These are phyloP conservation scores for Lophius piscatorius DNA, from an alignment of 2,113 vertebrate species.

Conservation along the genomic window DNA sequence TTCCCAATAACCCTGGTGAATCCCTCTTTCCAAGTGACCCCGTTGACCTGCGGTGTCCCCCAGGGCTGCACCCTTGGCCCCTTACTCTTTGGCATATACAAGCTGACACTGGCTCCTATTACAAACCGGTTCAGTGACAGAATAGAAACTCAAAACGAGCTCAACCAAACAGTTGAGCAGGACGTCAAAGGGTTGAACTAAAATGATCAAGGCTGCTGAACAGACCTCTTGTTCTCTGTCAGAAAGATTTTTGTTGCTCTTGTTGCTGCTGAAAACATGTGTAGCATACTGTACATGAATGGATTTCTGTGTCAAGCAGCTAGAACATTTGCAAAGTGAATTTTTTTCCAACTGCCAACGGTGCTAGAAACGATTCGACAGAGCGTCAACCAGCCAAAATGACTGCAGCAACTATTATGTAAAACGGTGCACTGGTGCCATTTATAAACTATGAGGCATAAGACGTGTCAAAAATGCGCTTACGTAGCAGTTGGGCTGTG, in stretches of 20 bases:
- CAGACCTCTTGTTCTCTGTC: constrained; percentile 32
- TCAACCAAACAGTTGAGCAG: too few relatives aligned
- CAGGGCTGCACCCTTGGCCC: too few relatives aligned
- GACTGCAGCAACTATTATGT: constrained; percentile 33
- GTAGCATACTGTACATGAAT: constrained; percentile 47
- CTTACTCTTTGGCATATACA: too few relatives aligned
- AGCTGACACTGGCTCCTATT: too few relatives aligned
- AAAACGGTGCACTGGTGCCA: constrained; percentile 46
- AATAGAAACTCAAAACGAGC: too few relatives aligned
- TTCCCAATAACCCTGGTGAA: too few relatives aligned
- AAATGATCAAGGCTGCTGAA: constrained; percentile 60
- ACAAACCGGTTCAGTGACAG: too few relatives aligned
- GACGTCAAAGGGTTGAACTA: too few relatives aligned
- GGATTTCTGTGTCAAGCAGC: constrained; percentile 52
- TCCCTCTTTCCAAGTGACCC: too few relatives aligned
- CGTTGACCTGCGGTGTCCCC: too few relatives aligned
- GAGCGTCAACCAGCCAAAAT: constrained; percentile 49
- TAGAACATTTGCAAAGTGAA: constrained; percentile 48
- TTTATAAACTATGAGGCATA: constrained; percentile 43
- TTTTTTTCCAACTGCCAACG: constrained; percentile 50
- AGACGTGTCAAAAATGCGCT: constrained; percentile 16
- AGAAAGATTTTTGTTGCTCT: too few relatives aligned
- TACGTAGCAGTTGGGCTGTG: constrained; percentile 11
- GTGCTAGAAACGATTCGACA: constrained; percentile 58
- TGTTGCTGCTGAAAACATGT: too few relatives aligned